Evolutionary conservation across 2,888 invertebrate genomes (phyloP), one percentile per base, ranked within the genome.

Genomic region (Geophilus truncorum): DNA sequence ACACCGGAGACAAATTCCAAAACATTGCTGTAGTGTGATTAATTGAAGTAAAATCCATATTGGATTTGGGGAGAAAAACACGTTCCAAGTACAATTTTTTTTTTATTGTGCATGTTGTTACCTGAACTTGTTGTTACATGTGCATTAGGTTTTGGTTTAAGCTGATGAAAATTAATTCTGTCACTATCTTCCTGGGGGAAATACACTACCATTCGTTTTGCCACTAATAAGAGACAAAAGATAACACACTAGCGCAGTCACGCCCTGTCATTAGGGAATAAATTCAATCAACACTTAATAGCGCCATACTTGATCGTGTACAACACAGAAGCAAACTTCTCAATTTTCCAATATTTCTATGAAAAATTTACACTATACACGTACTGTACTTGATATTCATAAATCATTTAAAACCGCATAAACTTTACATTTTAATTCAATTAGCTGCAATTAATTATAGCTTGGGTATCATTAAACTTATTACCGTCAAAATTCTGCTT

Each of bases 11-110:
- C 57, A 62, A 62, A 62, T 62, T 62, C 57, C 57, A 62, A 23
- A 62, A 62, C 57, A 21, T 62, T 4, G 57, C 5, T 23, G 40
- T n/a, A 40, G 57, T 62, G 21, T 5, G 57, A 62, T 62, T 62
- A 62, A 62, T 62, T 62, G 57, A 62, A 62, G 57, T 21, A 62
- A 62, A 62, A 62, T 62, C 57, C 21, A 62, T 62, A 62, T 23
- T 62, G n/a, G 12, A 12, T 40, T 40, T 40, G 40, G 40, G 4
- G 40, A 40, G n/a, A 12, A 40, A 40, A 40, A 40, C 40, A 40
- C 40, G 40, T 40, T 40, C n/a, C 40, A 40, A 40, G 40, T 40
- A n/a, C 15, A 40, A 4, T 4, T 4, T 40, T 40, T 40, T 7
- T 40, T 12, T 40, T n/a, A n/a, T n/a, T n/a, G n/a, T n/a, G n/a